These are phyloP conservation scores for Stictocephala bisonia DNA, from an alignment of 2,888 invertebrate genomes.

Conservation along the genomic window DNA sequence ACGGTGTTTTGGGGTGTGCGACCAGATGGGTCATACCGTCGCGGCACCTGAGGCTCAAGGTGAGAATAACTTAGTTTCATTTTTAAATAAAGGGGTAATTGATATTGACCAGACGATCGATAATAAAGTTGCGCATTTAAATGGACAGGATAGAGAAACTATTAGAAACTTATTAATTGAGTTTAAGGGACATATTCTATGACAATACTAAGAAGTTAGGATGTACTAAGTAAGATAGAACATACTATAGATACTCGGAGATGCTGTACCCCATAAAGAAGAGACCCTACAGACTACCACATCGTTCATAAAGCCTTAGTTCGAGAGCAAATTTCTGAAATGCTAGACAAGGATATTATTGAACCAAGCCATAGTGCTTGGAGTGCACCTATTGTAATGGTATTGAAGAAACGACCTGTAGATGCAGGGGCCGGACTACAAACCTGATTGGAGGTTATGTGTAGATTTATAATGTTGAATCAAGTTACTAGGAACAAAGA, in stretches of 20 bases:
- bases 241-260: constrained; percentile 31
- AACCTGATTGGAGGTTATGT: constrained; percentile 11
- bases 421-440: neutral
- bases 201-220: neutral
- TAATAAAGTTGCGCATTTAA: constrained; percentile 13
- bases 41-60: neutral
- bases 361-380: constrained; percentile 24
- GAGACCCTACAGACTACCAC: constrained; percentile 30
- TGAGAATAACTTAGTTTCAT: neutral
- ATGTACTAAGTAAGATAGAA: constrained; percentile 23
- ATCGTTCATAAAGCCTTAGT: constrained; percentile 11
- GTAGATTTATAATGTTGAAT: constrained; percentile 21
- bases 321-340: neutral
- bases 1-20: no score
- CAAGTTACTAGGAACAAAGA: neutral
- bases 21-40: no score
- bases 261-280: constrained; percentile 17
- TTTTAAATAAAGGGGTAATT: neutral
- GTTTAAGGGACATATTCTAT: constrained; percentile 30
- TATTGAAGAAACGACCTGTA: constrained; percentile 15
- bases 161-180: neutral
- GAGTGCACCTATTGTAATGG: constrained; percentile 20
- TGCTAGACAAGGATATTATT: constrained; percentile 27
- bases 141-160: neutral
- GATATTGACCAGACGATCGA: constrained; percentile 12